These are phyloP conservation scores for Pheucticus melanocephalus DNA, from an alignment of 2,113 vertebrate genomes.

Conservation along the genomic window DNA sequence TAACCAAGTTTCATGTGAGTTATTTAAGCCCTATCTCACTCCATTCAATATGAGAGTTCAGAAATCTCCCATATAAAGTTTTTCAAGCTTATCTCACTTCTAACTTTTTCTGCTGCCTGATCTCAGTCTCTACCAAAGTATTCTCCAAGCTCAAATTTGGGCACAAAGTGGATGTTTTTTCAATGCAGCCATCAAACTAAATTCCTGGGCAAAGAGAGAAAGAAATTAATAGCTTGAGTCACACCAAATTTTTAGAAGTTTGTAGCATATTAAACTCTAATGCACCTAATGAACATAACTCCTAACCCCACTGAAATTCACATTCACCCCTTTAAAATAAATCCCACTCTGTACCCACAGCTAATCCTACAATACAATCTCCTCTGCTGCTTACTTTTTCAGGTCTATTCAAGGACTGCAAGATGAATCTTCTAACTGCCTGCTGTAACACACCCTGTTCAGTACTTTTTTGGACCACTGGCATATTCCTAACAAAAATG, in stretches of 20 bases:
- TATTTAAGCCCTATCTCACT: neutral
- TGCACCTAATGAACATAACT: neutral
- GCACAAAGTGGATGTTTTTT: neutral
- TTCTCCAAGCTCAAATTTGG: neutral
- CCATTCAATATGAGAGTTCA: neutral
- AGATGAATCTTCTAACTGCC: neutral
- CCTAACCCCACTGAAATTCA: neutral
- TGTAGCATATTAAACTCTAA: neutral
- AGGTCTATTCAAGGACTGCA: neutral
- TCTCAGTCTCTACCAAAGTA: neutral
- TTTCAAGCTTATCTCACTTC: neutral
- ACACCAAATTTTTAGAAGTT: neutral
- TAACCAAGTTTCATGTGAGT: neutral
- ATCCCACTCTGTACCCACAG: neutral
- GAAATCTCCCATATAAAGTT: neutral
- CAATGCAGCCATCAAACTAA: neutral
- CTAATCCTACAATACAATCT: neutral
- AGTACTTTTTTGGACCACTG: neutral
- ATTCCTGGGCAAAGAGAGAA: neutral
- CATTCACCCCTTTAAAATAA: neutral
- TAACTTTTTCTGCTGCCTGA: neutral
- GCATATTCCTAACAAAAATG: neutral
- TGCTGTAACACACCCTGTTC: fast-evolving
- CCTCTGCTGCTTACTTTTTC: neutral
- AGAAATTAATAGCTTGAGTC: neutral